Conservation (phyloP, 2,797 vertebrate species). For the Ptychobarbus kaznakovi region DNA sequence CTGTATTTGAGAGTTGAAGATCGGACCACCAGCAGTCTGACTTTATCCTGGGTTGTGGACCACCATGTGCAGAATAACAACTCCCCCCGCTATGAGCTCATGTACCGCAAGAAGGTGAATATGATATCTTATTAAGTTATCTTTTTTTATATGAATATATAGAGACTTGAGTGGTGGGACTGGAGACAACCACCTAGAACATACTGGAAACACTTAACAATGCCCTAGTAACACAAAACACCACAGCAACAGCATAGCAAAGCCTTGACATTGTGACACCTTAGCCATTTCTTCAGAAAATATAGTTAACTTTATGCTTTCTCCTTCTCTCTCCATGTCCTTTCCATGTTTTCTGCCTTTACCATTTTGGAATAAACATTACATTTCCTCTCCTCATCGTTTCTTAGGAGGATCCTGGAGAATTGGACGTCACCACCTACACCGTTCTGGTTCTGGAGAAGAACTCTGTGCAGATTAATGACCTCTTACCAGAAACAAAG, state of each 20-base stretch:
- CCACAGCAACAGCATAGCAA: neutral
- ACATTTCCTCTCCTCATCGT: constrained; percentile 13
- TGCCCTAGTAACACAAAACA: neutral
- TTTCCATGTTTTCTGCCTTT: neutral
- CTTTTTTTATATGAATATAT: neutral
- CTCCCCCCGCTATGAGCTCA: constrained; percentile 92
- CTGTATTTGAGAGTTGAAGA: constrained; percentile 86
- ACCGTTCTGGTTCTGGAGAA: constrained; percentile 89
- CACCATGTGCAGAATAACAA: constrained; percentile 82
- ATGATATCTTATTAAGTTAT: neutral
- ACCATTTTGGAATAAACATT: constrained; percentile 5
- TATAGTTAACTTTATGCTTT: neutral
- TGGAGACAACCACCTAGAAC: neutral
- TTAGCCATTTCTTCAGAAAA: neutral
- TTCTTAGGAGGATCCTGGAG: constrained; percentile 71
- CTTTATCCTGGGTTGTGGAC: constrained; percentile 89
- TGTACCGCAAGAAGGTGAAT: constrained; percentile 92
- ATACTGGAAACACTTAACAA: neutral
- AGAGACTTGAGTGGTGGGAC: neutral
- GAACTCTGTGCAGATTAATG: constrained; percentile 83
- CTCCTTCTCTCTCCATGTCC: neutral
- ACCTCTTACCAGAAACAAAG: constrained; percentile 84
- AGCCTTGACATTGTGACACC: neutral
- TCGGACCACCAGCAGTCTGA: constrained; percentile 83
- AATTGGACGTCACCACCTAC: constrained; percentile 90